Conservation (phyloP, 1,140 invertebrate species). For the Megalopta genalis region DNA sequence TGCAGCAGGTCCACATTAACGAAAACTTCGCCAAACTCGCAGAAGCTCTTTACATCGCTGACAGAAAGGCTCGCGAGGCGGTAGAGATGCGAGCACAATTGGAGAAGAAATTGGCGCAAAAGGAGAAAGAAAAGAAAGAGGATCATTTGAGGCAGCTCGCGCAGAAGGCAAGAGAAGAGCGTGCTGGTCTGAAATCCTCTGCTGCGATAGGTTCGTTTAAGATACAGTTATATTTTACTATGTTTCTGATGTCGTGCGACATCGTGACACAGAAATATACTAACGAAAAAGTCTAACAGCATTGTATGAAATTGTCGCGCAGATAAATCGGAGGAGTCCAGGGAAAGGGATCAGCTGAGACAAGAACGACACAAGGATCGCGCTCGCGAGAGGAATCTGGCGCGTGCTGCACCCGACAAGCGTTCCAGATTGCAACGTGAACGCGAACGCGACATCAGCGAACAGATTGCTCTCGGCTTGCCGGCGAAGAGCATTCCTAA, state of each 20-base stretch:
- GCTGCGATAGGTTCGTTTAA: slow-evolving; percentile 62
- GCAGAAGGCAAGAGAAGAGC: slow-evolving; percentile 96
- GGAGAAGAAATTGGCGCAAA: slow-evolving; percentile 97
- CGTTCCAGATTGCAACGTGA: slow-evolving; percentile 93
- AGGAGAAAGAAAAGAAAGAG: slow-evolving; percentile 99
- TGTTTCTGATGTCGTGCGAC: too few species aligned
- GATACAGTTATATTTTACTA: background rate
- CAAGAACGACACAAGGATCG: slow-evolving; percentile 95
- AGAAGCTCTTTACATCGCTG: slow-evolving; percentile 98
- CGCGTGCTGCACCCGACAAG: slow-evolving; percentile 96
- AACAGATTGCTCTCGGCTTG: slow-evolving; percentile 98
- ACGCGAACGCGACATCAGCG: slow-evolving; percentile 97
- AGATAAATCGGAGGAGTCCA: slow-evolving; percentile 87
- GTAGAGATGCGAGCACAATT: slow-evolving; percentile 97
- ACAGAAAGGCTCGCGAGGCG: slow-evolving; percentile 97
- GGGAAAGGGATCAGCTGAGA: slow-evolving; percentile 94
- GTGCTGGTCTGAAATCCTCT: slow-evolving; percentile 88
- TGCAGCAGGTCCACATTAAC: slow-evolving; percentile 98
- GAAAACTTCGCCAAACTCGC: slow-evolving; percentile 99
- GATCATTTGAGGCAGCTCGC: slow-evolving; percentile 95
- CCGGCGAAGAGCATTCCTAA: slow-evolving; percentile 89
- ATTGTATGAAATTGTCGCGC: slow-evolving; percentile 39
- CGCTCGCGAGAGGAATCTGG: slow-evolving; percentile 94
- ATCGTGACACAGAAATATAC: background rate
- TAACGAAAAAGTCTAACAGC: slow-evolving; percentile 9